Percentiles rank a stretch among this genome's conserved stretches.
Evolutionary conservation across 2,113 vertebrate genomes (phyloP).

Genomic region (Echinops telfairi): DNA sequence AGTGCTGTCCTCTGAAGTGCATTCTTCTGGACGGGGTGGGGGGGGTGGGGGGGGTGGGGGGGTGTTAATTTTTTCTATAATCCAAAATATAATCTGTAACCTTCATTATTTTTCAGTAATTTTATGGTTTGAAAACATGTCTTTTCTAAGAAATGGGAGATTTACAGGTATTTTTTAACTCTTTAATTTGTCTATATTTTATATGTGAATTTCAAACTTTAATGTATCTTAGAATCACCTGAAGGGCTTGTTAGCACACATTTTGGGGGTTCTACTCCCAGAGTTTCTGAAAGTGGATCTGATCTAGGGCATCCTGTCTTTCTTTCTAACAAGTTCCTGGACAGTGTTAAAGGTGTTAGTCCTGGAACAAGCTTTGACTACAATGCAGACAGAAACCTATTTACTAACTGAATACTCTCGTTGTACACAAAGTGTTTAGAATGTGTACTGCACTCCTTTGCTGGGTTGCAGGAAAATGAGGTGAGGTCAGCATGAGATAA

Average conservation of each 20-base stretch:
- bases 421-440: background rate
- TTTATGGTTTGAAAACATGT: background rate
- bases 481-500: background rate
- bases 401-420: background rate
- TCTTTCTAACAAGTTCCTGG: background rate
- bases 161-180: background rate
- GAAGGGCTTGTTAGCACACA: background rate
- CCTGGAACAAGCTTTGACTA: background rate
- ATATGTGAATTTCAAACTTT: constrained; percentile 8
- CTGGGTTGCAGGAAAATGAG: background rate
- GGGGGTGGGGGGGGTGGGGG: no score
- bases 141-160: background rate
- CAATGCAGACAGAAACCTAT: background rate
- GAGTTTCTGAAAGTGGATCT: background rate
- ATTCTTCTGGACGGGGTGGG: no score
- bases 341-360: background rate
- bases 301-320: no score
- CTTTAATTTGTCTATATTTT: constrained; percentile 1
- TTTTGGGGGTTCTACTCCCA: no score
- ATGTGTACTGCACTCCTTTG: background rate
- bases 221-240: background rate
- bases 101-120: constrained; percentile 20
- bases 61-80: background rate
- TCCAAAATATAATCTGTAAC: background rate
- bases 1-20: no score